These are phyloP conservation scores for Microtus agrestis DNA, from an alignment of 2,797 vertebrate species.

Conservation along the genomic window DNA sequence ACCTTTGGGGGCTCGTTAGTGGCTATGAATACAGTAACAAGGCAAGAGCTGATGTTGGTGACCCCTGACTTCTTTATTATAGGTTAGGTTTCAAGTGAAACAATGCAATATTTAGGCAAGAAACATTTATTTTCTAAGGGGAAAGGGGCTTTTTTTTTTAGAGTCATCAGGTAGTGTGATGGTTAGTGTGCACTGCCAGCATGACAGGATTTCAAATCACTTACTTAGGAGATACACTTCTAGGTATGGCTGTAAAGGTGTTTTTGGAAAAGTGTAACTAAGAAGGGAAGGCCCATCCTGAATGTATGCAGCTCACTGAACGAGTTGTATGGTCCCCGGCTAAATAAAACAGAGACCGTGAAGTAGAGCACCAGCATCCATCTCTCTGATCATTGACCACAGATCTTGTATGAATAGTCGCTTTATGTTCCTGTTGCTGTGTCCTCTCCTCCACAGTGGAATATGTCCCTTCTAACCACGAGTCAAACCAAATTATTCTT, in stretches of 20 bases:
- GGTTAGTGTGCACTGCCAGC: neutral
- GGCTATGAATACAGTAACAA: neutral
- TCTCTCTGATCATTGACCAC: neutral
- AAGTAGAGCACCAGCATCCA: neutral
- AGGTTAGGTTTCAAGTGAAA: neutral
- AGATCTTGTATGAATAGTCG: neutral
- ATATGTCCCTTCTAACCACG: neutral
- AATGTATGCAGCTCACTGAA: neutral
- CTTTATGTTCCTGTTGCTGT: neutral
- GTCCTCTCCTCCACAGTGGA: neutral
- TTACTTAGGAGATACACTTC: neutral
- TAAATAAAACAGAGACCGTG: neutral
- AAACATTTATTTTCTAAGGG: neutral
- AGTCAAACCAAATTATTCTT: neutral
- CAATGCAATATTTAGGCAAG: neutral
- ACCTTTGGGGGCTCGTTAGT: neutral
- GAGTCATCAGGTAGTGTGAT: neutral
- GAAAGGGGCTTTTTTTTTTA: neutral
- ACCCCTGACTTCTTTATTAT: neutral
- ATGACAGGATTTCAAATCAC: neutral
- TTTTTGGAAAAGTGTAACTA: neutral
- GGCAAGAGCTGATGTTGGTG: neutral
- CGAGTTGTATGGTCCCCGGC: neutral
- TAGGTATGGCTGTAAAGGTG: neutral
- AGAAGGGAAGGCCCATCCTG: neutral